Conservation (phyloP, 2,797 vertebrate genomes). For the Lerista edwardsae region DNA sequence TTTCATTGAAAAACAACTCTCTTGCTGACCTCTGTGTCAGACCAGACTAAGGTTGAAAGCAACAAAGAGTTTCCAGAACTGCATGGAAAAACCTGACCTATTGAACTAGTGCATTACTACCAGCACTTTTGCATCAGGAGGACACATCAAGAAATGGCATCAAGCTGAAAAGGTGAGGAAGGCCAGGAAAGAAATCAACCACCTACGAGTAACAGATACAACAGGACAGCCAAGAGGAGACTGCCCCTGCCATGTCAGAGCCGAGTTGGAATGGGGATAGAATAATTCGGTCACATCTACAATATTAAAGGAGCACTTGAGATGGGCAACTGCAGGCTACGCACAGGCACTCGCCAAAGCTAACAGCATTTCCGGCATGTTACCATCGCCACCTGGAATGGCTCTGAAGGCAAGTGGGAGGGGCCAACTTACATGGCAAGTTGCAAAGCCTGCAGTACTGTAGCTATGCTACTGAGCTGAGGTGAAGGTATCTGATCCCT, state of each 20-base stretch:
- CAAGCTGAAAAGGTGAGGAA: neutral
- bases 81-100: neutral
- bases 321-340: too few species aligned
- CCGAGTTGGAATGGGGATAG: neutral
- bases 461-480: neutral
- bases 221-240: neutral
- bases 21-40: neutral
- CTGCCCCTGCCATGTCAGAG: neutral
- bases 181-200: conserved; percentile 26
- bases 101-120: neutral
- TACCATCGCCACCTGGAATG: too few species aligned
- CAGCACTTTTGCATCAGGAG: neutral
- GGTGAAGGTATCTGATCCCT: neutral
- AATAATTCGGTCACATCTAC: neutral
- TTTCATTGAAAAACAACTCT: neutral
- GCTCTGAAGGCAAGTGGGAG: too few species aligned
- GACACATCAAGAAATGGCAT: neutral
- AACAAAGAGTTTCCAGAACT: conserved; percentile 13
- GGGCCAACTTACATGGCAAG: too few species aligned
- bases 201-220: neutral
- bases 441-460: too few species aligned
- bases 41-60: neutral
- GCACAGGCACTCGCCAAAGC: too few species aligned
- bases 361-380: too few species aligned
- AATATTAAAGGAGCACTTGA: neutral